These are phyloP conservation scores for Gymnopithys bicolor DNA, from an alignment of 2,797 vertebrate genomes.

Conservation along the genomic window DNA sequence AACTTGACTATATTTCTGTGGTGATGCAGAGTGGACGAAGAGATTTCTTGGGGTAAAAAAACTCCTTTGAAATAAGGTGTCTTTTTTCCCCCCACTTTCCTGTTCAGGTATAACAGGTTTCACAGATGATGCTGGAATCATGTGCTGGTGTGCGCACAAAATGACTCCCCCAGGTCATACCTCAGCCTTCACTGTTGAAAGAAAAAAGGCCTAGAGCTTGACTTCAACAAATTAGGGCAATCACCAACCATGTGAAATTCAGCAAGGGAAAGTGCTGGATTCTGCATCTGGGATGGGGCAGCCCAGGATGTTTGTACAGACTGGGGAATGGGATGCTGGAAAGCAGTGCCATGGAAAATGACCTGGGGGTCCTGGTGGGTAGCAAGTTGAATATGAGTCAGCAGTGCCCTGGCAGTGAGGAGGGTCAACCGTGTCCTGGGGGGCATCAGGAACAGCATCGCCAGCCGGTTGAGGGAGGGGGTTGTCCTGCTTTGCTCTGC, in stretches of 20 bases:
- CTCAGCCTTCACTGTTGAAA: neutral
- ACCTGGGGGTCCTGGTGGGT: neutral
- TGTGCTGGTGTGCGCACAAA: neutral
- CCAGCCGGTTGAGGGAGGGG: neutral
- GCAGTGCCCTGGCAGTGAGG: neutral
- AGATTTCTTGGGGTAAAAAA: neutral
- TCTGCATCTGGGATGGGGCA: neutral
- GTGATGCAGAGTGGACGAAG: neutral
- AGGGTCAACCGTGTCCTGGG: neutral
- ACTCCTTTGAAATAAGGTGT: neutral
- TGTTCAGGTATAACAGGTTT: neutral
- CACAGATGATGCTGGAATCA: neutral
- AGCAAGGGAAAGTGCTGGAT: neutral
- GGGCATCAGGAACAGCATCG: neutral
- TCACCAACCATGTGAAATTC: neutral
- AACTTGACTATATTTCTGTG: neutral
- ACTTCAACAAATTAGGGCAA: neutral
- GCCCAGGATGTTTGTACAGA: neutral
- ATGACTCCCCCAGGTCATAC: neutral
- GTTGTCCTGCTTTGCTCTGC: neutral
- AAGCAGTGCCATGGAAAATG: neutral
- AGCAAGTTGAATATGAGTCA: neutral
- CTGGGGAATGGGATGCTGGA: neutral
- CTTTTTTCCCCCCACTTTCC: fast-evolving
- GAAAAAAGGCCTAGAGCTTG: neutral